A percentile compares a stretch with the other conserved stretches of the same genome.
phyloP scores from a whole-genome alignment of 2,888 invertebrate genomes.

The Dolichomitus sp. region DNA sequence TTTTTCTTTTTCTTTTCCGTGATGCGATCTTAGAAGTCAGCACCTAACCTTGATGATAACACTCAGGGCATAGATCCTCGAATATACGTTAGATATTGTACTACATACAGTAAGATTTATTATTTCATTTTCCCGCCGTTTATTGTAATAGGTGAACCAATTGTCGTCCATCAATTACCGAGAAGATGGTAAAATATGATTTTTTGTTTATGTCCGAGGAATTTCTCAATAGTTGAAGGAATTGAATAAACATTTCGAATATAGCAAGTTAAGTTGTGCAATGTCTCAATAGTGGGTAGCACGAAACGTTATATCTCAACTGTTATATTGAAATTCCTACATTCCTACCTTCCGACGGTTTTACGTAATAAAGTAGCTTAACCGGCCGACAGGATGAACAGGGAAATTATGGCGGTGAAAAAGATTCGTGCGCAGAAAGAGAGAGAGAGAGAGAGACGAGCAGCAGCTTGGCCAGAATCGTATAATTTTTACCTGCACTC shows the following conservation, averaged over 20 bases:
- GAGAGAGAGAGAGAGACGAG: not conserved
- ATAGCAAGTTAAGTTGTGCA: not conserved
- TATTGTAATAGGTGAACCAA: too few species aligned
- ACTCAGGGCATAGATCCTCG: too few species aligned
- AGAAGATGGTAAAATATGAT: too few species aligned
- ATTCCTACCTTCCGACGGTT: not conserved
- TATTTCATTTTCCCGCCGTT: too few species aligned
- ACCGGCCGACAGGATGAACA: not conserved
- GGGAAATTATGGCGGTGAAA: not conserved
- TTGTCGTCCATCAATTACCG: too few species aligned
- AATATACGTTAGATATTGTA: too few species aligned
- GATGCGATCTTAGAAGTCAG: too few species aligned
- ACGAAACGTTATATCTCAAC: not conserved
- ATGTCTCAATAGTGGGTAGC: not conserved
- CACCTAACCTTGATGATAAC: too few species aligned
- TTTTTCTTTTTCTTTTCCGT: too few species aligned
- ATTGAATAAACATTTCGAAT: not conserved
- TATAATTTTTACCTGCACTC: slow-evolving; percentile 86
- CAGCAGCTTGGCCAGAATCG: not conserved
- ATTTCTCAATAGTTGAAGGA: too few species aligned
- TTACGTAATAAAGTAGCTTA: not conserved
- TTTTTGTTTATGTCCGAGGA: too few species aligned
- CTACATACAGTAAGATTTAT: too few species aligned
- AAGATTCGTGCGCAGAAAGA: not conserved
- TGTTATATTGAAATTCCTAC: not conserved